These are phyloP conservation scores for Venusia cambrica DNA, from an alignment of 2,888 invertebrate genomes.

Conservation along the genomic window DNA sequence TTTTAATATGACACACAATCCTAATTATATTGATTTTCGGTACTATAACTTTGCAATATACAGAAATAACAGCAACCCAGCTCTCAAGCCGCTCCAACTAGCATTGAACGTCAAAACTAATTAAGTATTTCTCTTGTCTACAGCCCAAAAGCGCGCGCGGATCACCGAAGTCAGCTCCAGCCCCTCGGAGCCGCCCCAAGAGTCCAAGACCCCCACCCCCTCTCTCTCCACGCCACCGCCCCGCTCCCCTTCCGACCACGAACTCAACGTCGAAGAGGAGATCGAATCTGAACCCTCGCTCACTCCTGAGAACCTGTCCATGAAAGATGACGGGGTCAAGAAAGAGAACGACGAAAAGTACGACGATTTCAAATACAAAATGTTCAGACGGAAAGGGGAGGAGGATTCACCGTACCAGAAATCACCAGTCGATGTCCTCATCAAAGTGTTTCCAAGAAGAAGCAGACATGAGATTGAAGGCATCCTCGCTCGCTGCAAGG, in stretches of 20 bases:
- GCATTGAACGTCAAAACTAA: no score
- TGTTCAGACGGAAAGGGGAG: constrained; percentile 59
- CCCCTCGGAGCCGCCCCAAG: constrained; percentile 57
- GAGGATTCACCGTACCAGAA: constrained; percentile 66
- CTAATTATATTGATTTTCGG: no score
- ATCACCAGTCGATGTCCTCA: constrained; percentile 92
- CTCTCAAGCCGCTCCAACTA: no score
- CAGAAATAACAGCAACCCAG: no score
- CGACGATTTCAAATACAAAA: constrained; percentile 64
- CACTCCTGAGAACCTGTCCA: constrained; percentile 90
- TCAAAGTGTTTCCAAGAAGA: constrained; percentile 94
- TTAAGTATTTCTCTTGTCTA: constrained; percentile 42
- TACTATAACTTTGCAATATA: no score
- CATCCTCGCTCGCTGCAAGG: constrained; percentile 90
- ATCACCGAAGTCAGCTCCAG: constrained; percentile 72
- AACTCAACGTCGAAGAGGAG: constrained; percentile 81
- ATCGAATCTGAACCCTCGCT: constrained; percentile 78
- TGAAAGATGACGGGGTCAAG: constrained; percentile 83
- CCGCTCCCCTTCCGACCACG: constrained; percentile 72
- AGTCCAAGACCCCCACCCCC: constrained; percentile 57
- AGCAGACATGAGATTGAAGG: constrained; percentile 93
- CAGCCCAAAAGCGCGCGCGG: constrained; percentile 76
- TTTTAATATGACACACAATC: no score
- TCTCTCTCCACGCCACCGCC: constrained; percentile 65
- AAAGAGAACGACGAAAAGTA: constrained; percentile 75